A percentile compares a stretch with the other conserved stretches of the same genome.
phyloP scores from a whole-genome alignment of 1,140 invertebrate species.

The Drosophila truncata region DNA sequence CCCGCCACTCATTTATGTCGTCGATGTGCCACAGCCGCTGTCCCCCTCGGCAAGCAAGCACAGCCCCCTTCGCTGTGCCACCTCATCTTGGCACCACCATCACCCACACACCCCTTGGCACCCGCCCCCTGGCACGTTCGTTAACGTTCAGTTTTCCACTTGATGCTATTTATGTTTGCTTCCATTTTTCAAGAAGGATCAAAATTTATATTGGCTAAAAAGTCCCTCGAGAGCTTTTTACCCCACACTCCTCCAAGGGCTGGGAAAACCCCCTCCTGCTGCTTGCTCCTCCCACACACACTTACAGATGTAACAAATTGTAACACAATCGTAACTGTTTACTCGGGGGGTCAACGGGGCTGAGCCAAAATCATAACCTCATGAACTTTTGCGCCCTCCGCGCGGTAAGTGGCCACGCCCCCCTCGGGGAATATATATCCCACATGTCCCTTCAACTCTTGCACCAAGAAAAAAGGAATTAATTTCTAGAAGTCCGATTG shows the following conservation, averaged over 20 bases:
- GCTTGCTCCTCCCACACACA: conserved; percentile 44
- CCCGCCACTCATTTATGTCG: conserved; percentile 82
- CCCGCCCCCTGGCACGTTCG: conserved; percentile 53
- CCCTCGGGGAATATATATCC: conserved; percentile 3
- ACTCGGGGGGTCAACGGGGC: conserved; percentile 61
- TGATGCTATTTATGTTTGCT: conserved; percentile 84
- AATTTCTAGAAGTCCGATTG: not conserved
- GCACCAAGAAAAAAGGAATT: conserved; percentile 9
- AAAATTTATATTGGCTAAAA: conserved; percentile 84
- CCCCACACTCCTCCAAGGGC: conserved; percentile 18
- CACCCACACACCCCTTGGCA: not conserved
- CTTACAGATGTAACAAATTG: conserved; percentile 84
- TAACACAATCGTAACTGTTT: conserved; percentile 84
- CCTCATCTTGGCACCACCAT: conserved; percentile 10
- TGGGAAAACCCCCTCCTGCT: conserved; percentile 16
- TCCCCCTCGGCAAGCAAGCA: conserved; percentile 32
- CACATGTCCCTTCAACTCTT: conserved; percentile 38
- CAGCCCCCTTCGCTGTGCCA: conserved; percentile 15
- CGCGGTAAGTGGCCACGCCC: conserved; percentile 56
- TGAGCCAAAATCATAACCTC: conserved; percentile 69
- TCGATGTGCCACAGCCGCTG: conserved; percentile 74
- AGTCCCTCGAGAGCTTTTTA: conserved; percentile 80
- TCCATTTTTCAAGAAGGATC: conserved; percentile 84
- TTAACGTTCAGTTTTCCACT: conserved; percentile 82
- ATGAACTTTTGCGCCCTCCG: conserved; percentile 52